phyloP scores from a whole-genome alignment of 2,797 vertebrate species.

The Pyrocephalus nanus region DNA sequence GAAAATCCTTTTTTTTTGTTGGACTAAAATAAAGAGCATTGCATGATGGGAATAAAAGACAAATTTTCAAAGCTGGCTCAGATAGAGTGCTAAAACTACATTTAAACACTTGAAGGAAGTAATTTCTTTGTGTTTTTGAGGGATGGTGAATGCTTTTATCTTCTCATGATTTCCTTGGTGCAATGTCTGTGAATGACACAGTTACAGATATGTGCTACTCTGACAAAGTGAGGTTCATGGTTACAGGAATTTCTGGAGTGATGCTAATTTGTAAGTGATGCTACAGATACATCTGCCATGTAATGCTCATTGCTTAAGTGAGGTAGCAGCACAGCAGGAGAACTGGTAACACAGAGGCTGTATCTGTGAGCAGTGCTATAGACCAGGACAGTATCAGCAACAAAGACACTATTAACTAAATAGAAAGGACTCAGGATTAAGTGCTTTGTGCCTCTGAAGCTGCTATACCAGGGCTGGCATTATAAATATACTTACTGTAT shows the following conservation, averaged over 20 bases:
- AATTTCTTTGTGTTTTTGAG: conserved; percentile 23
- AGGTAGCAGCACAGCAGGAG: conserved; percentile 6
- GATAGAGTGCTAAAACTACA: not conserved
- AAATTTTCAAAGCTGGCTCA: not conserved
- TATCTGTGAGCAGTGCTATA: not conserved
- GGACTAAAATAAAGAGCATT: conserved; percentile 8
- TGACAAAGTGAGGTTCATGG: not conserved
- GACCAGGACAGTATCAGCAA: conserved; percentile 9
- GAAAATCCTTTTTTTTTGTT: conserved; percentile 25
- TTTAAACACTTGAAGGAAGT: not conserved
- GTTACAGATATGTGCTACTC: not conserved
- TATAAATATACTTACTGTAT: conserved; percentile 11
- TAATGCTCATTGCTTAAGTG: conserved; percentile 1
- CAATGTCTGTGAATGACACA: not conserved
- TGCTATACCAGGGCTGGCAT: not conserved
- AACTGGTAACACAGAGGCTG: not conserved
- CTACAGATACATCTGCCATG: not conserved
- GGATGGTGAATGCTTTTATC: not conserved
- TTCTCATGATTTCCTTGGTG: conserved; percentile 8
- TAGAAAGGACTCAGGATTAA: conserved; percentile 31
- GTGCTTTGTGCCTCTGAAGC: conserved; percentile 44
- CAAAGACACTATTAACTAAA: conserved; percentile 43
- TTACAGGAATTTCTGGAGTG: conserved; percentile 21
- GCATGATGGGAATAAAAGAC: not conserved
- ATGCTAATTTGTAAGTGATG: conserved; percentile 21